Evolutionary conservation across 2,888 invertebrate species (phyloP).

Genomic region (Tricholauxania praeusta): DNA sequence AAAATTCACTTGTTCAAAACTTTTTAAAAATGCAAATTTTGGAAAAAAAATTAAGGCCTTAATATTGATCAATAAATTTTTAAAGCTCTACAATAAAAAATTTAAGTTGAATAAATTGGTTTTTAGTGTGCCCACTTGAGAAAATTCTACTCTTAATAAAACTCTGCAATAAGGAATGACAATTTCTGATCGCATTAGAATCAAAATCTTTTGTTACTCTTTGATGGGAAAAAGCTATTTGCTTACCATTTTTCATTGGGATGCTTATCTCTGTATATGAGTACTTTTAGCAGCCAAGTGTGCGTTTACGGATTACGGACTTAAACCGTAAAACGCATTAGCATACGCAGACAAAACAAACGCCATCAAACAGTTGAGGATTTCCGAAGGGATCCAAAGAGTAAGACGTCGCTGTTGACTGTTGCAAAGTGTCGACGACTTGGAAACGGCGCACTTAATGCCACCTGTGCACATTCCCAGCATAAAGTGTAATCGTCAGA

Average conservation of each 20-base stretch:
- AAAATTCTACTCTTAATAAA: too few species aligned
- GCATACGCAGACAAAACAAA: constrained; percentile 46
- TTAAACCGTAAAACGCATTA: constrained; percentile 60
- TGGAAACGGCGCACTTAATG: constrained; percentile 55
- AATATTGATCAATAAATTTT: too few species aligned
- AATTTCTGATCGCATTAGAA: too few species aligned
- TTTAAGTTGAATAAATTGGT: too few species aligned
- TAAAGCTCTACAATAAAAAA: too few species aligned
- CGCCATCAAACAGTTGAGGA: not conserved
- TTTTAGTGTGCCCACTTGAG: too few species aligned
- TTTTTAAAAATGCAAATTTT: too few species aligned
- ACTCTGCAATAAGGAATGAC: too few species aligned
- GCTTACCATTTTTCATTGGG: constrained; percentile 1
- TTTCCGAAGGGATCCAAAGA: constrained; percentile 32
- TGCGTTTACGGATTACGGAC: constrained; percentile 60
- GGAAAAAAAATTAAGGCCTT: too few species aligned
- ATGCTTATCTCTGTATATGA: too few species aligned
- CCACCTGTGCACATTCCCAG: constrained; percentile 63
- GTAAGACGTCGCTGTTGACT: constrained; percentile 18
- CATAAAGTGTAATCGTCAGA: constrained; percentile 4
- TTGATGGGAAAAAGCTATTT: constrained; percentile 53
- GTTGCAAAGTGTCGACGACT: constrained; percentile 38
- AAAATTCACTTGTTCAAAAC: too few species aligned
- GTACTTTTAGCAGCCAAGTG: constrained; percentile 20
- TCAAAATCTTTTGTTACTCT: too few species aligned